Conservation (phyloP, 2,888 invertebrate species). For the Drosophila tripunctata region DNA sequence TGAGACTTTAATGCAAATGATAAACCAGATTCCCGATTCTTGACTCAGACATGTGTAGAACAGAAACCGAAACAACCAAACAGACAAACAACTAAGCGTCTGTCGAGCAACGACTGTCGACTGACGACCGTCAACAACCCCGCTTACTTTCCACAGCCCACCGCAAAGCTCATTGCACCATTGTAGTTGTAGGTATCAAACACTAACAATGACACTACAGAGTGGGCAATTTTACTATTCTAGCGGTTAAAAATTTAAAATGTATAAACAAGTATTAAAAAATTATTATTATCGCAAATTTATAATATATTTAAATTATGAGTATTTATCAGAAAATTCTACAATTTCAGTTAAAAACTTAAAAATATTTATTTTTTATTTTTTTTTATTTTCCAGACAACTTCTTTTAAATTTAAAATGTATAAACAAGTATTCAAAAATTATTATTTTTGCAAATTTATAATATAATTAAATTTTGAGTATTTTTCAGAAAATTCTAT, state of each 20-base stretch:
- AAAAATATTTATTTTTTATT: too few species aligned
- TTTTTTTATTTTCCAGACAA: too few species aligned
- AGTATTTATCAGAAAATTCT: too few species aligned
- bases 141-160: constrained; percentile 30
- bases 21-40: constrained; percentile 16
- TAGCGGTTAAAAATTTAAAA: not conserved
- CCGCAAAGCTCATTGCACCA: constrained; percentile 60
- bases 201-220: constrained; percentile 14
- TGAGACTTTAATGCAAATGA: constrained; percentile 68
- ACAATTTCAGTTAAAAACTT: too few species aligned
- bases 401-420: too few species aligned
- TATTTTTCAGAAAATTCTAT: too few species aligned
- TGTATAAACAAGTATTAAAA: too few species aligned
- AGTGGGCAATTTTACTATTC: not conserved
- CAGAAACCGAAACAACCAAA: constrained; percentile 24
- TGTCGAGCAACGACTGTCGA: constrained; percentile 3
- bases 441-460: too few species aligned
- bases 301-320: too few species aligned
- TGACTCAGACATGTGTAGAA: constrained; percentile 30
- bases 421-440: too few species aligned
- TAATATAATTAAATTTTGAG: too few species aligned
- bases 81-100: constrained; percentile 28
- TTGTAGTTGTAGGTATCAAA: constrained; percentile 51
- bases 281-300: too few species aligned
- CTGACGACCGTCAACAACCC: not conserved